phyloP scores from a whole-genome alignment of 1,140 invertebrate species.

The Neodiprion lecontei region DNA sequence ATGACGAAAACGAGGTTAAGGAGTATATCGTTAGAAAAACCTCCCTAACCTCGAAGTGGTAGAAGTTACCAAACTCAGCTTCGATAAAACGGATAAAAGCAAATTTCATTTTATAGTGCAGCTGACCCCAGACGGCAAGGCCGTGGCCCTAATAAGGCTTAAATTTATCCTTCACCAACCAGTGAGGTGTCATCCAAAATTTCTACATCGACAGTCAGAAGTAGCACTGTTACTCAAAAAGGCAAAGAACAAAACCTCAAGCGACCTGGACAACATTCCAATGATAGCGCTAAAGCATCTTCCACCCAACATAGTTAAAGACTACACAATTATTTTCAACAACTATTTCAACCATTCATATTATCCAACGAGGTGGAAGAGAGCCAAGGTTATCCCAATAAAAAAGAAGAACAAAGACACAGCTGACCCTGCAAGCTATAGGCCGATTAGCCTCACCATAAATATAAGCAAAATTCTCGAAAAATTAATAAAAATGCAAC shows the following conservation, averaged over 20 bases:
- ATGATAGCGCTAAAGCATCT: slow-evolving; percentile 31
- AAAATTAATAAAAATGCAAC: slow-evolving; percentile 11
- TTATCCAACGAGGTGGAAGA: slow-evolving; percentile 30
- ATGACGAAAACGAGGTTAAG: too few species aligned
- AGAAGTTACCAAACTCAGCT: too few species aligned
- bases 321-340: slow-evolving; percentile 26
- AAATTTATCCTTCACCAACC: slow-evolving; percentile 15
- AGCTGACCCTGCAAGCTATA: slow-evolving; percentile 14
- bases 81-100: too few species aligned
- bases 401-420: slow-evolving; percentile 29
- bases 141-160: neutral
- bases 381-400: slow-evolving; percentile 28
- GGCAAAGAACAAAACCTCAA: slow-evolving; percentile 33
- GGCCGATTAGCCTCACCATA: slow-evolving; percentile 28
- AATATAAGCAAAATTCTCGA: slow-evolving; percentile 30
- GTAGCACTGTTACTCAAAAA: slow-evolving; percentile 9
- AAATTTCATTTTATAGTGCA: too few species aligned
- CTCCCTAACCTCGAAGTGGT: too few species aligned
- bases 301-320: neutral
- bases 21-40: too few species aligned
- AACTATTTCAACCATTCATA: slow-evolving; percentile 25
- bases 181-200: neutral
- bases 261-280: slow-evolving; percentile 26
- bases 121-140: neutral
- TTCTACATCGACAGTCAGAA: neutral